These are phyloP conservation scores for Onthophagus taurus DNA, from an alignment of 1,140 invertebrate species.

Conservation along the genomic window DNA sequence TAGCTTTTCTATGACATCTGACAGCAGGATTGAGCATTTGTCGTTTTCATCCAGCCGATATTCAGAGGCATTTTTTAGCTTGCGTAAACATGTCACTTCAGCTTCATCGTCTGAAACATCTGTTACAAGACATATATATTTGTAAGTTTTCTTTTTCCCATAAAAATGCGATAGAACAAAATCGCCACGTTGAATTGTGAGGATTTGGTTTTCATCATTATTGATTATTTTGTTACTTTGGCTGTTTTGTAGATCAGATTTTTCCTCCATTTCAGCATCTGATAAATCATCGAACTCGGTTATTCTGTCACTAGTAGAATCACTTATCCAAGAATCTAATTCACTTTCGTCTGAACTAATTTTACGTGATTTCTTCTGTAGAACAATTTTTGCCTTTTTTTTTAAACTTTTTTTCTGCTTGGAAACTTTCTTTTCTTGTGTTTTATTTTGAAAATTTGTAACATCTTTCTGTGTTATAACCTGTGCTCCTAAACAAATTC, in stretches of 20 bases:
- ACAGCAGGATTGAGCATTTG: conserved; percentile 4
- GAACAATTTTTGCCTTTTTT: no score
- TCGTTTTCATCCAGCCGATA: neutral
- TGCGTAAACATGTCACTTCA: conserved; percentile 7
- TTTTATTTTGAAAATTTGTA: no score
- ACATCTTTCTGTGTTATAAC: no score
- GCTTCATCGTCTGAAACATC: conserved; percentile 5
- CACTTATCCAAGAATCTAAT: neutral
- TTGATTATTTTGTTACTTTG: neutral
- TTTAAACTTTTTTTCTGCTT: no score
- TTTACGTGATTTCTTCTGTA: neutral
- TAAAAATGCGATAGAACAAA: neutral
- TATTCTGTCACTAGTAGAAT: neutral
- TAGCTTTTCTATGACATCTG: conserved; percentile 1
- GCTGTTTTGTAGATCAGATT: neutral
- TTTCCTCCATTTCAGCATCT: neutral
- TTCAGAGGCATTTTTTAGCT: neutral
- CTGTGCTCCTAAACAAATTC: no score
- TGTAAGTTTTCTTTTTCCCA: conserved; percentile 1
- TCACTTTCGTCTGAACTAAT: neutral
- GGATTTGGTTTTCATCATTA: conserved; percentile 1
- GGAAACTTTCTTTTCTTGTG: no score
- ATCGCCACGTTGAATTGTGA: conserved; percentile 1
- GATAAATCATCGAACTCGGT: conserved; percentile 1
- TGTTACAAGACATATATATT: conserved; percentile 2